These are phyloP conservation scores for Mormoops blainvillei DNA, from an alignment of 2,113 vertebrate species.

Conservation along the genomic window DNA sequence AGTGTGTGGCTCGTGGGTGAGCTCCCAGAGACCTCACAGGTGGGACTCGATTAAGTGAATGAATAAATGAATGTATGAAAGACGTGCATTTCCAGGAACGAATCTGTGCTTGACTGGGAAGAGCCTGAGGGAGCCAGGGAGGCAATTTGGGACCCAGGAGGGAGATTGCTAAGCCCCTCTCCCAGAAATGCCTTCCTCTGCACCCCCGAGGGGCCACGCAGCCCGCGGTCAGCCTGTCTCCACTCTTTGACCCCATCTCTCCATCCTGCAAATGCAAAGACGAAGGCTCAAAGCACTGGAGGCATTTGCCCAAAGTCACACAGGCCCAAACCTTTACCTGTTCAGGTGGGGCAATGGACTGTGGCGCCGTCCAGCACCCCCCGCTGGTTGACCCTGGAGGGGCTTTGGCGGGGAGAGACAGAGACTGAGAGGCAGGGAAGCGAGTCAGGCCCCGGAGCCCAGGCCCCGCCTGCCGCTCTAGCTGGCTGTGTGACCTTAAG, in stretches of 20 bases:
- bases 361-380: accelerated
- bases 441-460: neutral
- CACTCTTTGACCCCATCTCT: accelerated
- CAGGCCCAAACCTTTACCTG: accelerated
- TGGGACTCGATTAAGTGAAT: accelerated
- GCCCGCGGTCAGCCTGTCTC: accelerated
- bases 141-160: accelerated
- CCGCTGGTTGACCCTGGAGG: neutral
- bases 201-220: too few species aligned
- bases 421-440: too few species aligned
- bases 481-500: neutral
- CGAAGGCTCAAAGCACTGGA: too few species aligned
- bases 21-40: too few species aligned
- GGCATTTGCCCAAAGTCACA: accelerated
- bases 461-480: neutral
- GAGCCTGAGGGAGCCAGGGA: accelerated
- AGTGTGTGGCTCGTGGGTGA: accelerated
- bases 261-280: accelerated
- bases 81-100: accelerated
- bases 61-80: accelerated
- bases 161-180: too few species aligned
- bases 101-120: accelerated
- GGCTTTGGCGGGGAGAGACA: accelerated
- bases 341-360: accelerated
- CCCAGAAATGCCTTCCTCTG: neutral